Evolutionary conservation across 2,888 invertebrate genomes (phyloP), one percentile per base, ranked within the genome.

Genomic region (Trachelus stipa): DNA sequence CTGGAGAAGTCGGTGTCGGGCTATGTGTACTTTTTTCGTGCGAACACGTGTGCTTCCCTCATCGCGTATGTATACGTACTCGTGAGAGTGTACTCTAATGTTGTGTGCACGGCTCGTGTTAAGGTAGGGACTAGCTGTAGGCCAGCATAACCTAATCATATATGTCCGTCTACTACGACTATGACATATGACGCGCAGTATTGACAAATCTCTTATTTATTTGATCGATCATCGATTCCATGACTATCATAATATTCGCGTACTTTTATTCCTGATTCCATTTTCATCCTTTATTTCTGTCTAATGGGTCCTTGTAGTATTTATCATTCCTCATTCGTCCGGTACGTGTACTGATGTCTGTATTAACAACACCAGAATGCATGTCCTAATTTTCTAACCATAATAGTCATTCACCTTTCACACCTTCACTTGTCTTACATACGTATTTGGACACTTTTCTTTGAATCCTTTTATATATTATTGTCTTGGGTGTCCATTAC

Each of bases 121-220:
- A 56, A 56, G 56, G 56, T 56, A 56, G 56, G 15, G 56, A 56
- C 56, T 56, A 56, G 56, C 56, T 9, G 56, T 56, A 56, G 56
- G 56, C 23, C 56, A 56, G 56, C 92, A 74, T 88, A 92, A 81
- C 84, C 90, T 56, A 56, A 56, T 56, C 56, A 56, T 56, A 56
- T 56, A 23, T 56, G 56, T 56, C 56, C 56, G 56, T 56, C 56
- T 56, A 23, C 85, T 85, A 82, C 82, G 82, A 82, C 81, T 82
- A 86, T 82, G 84, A 88, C 85, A 89, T 87, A 89, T 86, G 88
- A 88, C 89, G 83, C 86, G 87, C 89, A 90, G 91, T 90, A 90
- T 90, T 90, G 88, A 89, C 82, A 88, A 89, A 89, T 86, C 56
- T 89, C 87, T 89, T 90, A 90, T 91, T 90, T 91, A 91, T 91